A percentile compares a stretch with the other conserved stretches of the same genome.
Evolutionary conservation across 1,140 invertebrate species (phyloP).

Genomic region (Caenorhabditis inopinata): DNA sequence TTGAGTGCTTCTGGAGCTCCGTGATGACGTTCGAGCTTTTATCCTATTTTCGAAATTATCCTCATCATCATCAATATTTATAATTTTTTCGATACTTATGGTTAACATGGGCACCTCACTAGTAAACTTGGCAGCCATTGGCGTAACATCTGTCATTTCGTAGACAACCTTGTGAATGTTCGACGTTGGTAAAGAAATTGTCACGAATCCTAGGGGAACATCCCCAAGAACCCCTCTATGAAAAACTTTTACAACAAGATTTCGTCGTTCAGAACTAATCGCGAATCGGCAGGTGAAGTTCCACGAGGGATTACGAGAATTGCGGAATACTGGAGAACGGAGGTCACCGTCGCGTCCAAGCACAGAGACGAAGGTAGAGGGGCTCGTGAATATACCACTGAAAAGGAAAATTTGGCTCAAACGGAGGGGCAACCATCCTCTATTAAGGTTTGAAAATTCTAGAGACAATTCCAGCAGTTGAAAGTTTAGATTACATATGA

Average conservation of each 20-base stretch:
- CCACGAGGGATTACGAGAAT: background rate
- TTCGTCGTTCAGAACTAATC: background rate
- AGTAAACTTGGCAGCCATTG: background rate
- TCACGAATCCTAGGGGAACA: background rate
- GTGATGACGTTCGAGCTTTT: background rate
- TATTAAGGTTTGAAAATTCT: too few species aligned
- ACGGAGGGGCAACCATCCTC: too few species aligned
- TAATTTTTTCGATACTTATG: background rate
- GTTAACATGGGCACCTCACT: background rate
- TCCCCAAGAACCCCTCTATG: background rate
- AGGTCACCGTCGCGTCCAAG: background rate
- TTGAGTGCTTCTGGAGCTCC: background rate
- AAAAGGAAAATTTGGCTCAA: background rate
- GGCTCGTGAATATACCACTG: background rate
- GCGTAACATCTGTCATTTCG: conserved; percentile 2
- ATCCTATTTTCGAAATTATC: background rate
- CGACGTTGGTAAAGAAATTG: background rate
- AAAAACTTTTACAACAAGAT: conserved; percentile 1
- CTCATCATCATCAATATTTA: background rate
- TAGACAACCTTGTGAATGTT: background rate
- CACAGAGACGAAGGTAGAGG: background rate
- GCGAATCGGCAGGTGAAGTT: background rate
- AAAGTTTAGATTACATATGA: too few species aligned
- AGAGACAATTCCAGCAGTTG: too few species aligned
- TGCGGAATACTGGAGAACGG: background rate